Conservation (phyloP, 23 tunicate genomes). For the Ascidia mentula region DNA sequence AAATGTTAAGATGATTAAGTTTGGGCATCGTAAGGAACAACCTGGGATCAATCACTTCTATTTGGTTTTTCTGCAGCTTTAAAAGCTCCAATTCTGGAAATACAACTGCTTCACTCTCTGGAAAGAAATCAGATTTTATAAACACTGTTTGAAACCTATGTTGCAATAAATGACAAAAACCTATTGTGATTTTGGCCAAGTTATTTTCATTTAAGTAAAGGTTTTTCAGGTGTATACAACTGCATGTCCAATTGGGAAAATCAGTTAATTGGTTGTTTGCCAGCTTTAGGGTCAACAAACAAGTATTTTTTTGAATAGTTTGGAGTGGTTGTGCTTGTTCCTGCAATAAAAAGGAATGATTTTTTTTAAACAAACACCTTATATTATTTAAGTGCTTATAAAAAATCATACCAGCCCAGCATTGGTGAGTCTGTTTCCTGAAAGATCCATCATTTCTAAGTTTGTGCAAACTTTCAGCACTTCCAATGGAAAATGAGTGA, state of each 20-base stretch:
- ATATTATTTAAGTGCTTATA: too few relatives aligned
- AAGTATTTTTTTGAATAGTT: background rate
- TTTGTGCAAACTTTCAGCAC: slow-evolving; percentile 10
- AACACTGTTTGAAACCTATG: background rate
- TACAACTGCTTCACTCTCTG: background rate
- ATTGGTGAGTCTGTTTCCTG: slow-evolving; percentile 17
- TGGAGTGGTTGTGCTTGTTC: too few relatives aligned
- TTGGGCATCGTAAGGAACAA: background rate
- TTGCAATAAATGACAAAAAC: too few relatives aligned
- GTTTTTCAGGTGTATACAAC: background rate
- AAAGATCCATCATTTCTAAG: slow-evolving; percentile 28
- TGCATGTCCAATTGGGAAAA: background rate
- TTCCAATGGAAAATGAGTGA: slow-evolving; percentile 34
- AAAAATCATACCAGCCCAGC: background rate
- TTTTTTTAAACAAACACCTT: too few relatives aligned
- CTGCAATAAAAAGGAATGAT: too few relatives aligned
- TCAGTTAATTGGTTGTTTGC: background rate
- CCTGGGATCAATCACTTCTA: background rate
- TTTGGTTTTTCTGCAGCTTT: background rate
- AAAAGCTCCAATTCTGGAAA: background rate
- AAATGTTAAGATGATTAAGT: background rate
- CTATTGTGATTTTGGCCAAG: background rate
- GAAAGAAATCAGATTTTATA: background rate
- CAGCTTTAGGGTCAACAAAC: background rate
- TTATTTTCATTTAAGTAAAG: background rate